phyloP scores from a whole-genome alignment of 2,797 vertebrate species.

The Chanos chanos region DNA sequence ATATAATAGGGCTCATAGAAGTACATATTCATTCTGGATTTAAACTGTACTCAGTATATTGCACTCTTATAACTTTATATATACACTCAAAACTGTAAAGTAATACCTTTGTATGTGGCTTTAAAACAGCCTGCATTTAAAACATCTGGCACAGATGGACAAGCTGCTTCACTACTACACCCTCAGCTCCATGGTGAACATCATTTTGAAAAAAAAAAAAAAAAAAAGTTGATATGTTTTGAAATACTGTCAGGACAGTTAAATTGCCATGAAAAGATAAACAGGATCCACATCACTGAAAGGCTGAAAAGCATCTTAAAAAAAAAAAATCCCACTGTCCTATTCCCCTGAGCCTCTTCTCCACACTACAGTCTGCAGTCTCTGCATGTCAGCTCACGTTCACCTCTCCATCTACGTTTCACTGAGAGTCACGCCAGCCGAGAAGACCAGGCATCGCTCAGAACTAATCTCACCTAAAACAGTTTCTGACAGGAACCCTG shows the following conservation, averaged over 20 bases:
- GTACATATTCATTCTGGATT: no score
- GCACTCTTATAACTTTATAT: no score
- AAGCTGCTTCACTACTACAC: no score
- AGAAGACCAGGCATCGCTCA: conserved; percentile 18
- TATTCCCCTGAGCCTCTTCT: conserved; percentile 5
- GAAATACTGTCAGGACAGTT: conserved; percentile 3
- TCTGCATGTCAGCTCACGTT: conserved; percentile 19
- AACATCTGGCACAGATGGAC: no score
- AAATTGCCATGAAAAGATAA: not conserved
- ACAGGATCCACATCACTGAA: not conserved
- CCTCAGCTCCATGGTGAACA: no score
- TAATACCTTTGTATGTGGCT: no score
- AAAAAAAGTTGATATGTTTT: not conserved
- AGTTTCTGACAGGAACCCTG: conserved; percentile 18
- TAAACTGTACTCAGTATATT: no score
- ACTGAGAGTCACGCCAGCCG: conserved; percentile 6
- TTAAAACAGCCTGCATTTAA: no score
- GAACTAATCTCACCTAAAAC: conserved; percentile 24
- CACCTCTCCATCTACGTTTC: conserved; percentile 8
- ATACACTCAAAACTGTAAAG: no score
- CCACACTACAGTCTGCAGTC: conserved; percentile 29
- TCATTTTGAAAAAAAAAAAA: no score
- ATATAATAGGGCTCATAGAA: no score
- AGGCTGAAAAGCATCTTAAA: not conserved
- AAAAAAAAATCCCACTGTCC: conserved; percentile 10